Base-by-base conservation (phyloP, 2,888 invertebrate genomes). In the Euplexia lucipara region DNA sequence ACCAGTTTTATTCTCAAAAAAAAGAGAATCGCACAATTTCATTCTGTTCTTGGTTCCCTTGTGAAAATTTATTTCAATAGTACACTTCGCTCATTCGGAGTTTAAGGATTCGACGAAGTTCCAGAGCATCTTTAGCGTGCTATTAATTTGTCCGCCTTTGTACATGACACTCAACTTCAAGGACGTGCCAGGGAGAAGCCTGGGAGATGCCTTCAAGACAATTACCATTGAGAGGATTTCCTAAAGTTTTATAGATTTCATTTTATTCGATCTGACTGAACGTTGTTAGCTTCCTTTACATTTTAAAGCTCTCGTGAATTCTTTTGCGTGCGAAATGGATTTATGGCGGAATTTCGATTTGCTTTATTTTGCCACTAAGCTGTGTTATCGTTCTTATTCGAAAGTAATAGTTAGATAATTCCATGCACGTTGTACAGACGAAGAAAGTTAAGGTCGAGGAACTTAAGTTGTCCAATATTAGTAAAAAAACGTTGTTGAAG, bases 11-110 rank as follows among this genome's bases (percentile, higher is more conserved):
- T 88, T 86, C 78, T 81, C 73, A 75, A 82, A 88, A 87, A 48
- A 87, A 83, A 86, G 86, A 86, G 84, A 85, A 86, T 82, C 83
- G 82, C 83, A 86, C 86, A 87, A 87, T 88, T 89, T 87, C 83
- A 88, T 90, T 89, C 86, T 87, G 85, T 85, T 86, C 83, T 84
- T 83, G 79, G 84, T 88, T 87, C 87, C 83, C 86, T 86, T 84
- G 88, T 84, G 86, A 89, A 90, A 88, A 90, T 91, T 88, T 88
- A 88, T 90, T 89, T 91, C 88, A 89, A 89, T 86, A 80, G 87
- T 79, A 82, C 77, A 79, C 80, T 72, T 66, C 75, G 67, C 77
- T 79, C 79, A 73, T 75, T 82, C 79, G 78, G 84, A 87, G 84
- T 89, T 87, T 86, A 79, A 83, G 82, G 86, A 82, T 85, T 77